Base-by-base conservation (phyloP, 1,140 invertebrate genomes). In the Whitmania pigra region DNA sequence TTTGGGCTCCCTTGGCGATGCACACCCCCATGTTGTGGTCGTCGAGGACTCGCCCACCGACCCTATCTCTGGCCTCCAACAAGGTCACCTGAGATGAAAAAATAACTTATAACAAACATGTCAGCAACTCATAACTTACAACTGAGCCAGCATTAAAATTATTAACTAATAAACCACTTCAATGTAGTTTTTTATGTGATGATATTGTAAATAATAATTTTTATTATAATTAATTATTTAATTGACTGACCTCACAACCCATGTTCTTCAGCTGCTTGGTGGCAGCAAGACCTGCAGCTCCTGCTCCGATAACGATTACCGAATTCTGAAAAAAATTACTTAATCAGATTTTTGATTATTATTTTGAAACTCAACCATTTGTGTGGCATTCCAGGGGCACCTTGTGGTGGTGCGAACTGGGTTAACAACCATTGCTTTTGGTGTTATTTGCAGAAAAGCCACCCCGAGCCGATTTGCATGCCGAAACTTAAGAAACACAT, bases 301-400 rank as follows among this genome's bases (percentile, higher is more conserved):
- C 84, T 31, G 80, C 83, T 43, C 84, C 84, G 67, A 85, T 77
- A 3, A 85, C 77, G 27, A 85, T 72, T 43, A 85, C 82, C 17
- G 73, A 73, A 36, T 53, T 55, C 70, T 76, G 67, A 4, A 73
- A 66, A 18, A 4, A 72, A 18, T 55, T n/a, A 49, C n/a, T 40
- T 11, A 60, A 73, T 54, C 71, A 17, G n/a, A n/a, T n/a, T n/a
- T n/a, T n/a, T n/a, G n/a, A n/a, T n/a, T n/a, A n/a, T n/a, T n/a
- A n/a, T n/a, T n/a, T n/a, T n/a, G n/a, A n/a, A n/a, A n/a, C n/a
- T n/a, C n/a, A n/a, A n/a, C n/a, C n/a, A n/a, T n/a, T n/a, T n/a
- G n/a, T n/a, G n/a, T n/a, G n/a, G n/a, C n/a, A n/a, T n/a, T n/a
- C n/a, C n/a, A n/a, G n/a, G n/a, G n/a, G n/a, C n/a, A n/a, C n/a